Evolutionary conservation across 2,888 invertebrate species (phyloP).

Genomic region (Opisthograptis luteolata): DNA sequence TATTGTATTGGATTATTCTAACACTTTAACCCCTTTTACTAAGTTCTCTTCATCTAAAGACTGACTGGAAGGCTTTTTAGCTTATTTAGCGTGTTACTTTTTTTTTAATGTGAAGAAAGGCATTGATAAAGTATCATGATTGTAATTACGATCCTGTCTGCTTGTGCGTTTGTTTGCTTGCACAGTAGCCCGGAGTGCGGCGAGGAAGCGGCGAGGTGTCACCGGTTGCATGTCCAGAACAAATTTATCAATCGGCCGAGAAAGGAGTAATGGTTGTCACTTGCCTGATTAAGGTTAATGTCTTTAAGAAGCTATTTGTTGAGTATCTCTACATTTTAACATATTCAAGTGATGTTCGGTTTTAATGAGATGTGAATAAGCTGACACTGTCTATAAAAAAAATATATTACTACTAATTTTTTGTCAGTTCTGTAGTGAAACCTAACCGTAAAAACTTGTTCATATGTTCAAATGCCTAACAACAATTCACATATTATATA

Average conservation of each 20-base stretch:
- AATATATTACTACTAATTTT: constrained; percentile 1
- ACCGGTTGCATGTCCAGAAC: constrained; percentile 78
- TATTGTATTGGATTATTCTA: too few species aligned
- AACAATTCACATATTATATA: too few species aligned
- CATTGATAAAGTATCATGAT: too few species aligned
- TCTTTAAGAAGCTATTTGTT: constrained; percentile 19
- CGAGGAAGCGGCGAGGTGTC: constrained; percentile 68
- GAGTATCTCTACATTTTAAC: constrained; percentile 8
- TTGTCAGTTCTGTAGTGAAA: neutral
- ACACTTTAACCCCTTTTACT: too few species aligned
- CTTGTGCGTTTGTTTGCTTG: constrained; percentile 7
- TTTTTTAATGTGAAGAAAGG: too few species aligned
- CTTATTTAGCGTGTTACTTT: too few species aligned
- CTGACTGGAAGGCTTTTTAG: too few species aligned
- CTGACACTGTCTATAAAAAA: constrained; percentile 1
- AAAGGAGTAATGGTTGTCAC: constrained; percentile 71
- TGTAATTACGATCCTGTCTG: too few species aligned
- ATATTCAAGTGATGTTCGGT: constrained; percentile 1
- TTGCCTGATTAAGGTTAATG: constrained; percentile 31
- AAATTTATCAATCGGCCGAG: constrained; percentile 77
- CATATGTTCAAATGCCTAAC: too few species aligned
- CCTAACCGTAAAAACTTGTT: too few species aligned
- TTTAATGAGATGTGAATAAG: constrained; percentile 11
- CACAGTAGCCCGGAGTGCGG: constrained; percentile 26
- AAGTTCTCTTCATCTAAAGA: too few species aligned